These are phyloP conservation scores for Suillia variegata DNA, from an alignment of 2,888 invertebrate genomes.

Conservation along the genomic window DNA sequence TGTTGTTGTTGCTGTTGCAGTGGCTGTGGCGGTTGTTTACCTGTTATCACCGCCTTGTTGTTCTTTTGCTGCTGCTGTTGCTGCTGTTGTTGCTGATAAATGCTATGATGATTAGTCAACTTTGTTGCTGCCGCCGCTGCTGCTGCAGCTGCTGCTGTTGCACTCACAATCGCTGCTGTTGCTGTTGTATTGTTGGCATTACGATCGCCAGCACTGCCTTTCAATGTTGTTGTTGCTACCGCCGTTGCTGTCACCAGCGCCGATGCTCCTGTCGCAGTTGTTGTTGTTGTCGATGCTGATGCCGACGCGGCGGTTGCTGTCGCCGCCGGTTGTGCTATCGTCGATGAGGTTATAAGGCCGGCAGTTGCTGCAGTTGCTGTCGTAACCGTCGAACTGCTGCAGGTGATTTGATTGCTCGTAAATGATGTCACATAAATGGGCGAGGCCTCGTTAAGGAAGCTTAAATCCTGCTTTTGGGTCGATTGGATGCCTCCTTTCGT, in stretches of 20 bases:
- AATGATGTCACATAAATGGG: constrained; percentile 85
- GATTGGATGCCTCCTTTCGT: constrained; percentile 61
- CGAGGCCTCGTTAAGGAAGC: constrained; percentile 81
- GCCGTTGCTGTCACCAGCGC: constrained; percentile 37
- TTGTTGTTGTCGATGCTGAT: constrained; percentile 26
- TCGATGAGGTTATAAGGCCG: constrained; percentile 47
- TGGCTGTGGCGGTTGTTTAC: constrained; percentile 27
- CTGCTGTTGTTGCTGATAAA: constrained; percentile 24
- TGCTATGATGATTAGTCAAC: constrained; percentile 25
- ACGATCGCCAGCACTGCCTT: constrained; percentile 35
- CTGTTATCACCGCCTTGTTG: constrained; percentile 63
- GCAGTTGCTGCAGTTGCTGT: constrained; percentile 52
- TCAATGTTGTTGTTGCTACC: constrained; percentile 39
- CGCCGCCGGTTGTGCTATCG: constrained; percentile 24
- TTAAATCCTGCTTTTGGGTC: constrained; percentile 66
- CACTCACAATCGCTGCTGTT: constrained; percentile 36
- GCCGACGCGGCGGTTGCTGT: constrained; percentile 19
- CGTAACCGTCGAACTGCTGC: constrained; percentile 64
- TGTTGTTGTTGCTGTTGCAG: constrained; percentile 66
- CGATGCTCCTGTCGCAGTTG: constrained; percentile 35
- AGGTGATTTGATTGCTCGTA: constrained; percentile 63
- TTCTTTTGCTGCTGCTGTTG: constrained; percentile 82
- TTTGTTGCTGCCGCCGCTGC: constrained; percentile 37
- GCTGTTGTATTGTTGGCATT: constrained; percentile 37
- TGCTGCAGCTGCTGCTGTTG: constrained; percentile 34